Evolutionary conservation across 2,888 invertebrate species (phyloP).

Genomic region (Athalia rosae): DNA sequence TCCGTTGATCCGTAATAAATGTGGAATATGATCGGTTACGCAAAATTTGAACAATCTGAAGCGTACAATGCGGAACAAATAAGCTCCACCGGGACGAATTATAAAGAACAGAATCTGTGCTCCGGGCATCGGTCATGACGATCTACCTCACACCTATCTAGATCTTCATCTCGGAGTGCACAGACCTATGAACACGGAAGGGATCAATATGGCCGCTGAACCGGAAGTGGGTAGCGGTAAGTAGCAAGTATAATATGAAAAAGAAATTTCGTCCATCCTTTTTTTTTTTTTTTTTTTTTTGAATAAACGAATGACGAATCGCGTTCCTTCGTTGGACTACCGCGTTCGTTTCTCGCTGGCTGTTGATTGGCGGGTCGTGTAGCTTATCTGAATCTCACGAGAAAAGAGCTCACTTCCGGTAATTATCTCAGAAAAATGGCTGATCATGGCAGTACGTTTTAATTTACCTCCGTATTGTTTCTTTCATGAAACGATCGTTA

Average conservation of each 20-base stretch:
- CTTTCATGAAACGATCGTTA: conserved; percentile 38
- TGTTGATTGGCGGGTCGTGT: conserved; percentile 59
- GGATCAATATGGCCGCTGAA: conserved; percentile 59
- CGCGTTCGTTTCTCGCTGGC: conserved; percentile 11
- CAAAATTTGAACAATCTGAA: not conserved
- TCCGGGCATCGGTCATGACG: not conserved
- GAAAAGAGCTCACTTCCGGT: conserved; percentile 61
- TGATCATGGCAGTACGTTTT: conserved; percentile 53
- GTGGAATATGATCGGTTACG: conserved; percentile 5
- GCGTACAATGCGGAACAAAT: not conserved
- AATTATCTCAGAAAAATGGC: conserved; percentile 56
- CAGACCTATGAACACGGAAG: not conserved
- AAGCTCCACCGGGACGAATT: no score
- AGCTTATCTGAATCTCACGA: conserved; percentile 63
- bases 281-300: conserved; percentile 1
- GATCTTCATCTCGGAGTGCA: no score
- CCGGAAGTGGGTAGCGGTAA: conserved; percentile 62
- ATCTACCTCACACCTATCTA: not conserved
- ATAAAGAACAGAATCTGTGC: no score
- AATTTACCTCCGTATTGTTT: conserved; percentile 51
- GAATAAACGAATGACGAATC: conserved; percentile 36
- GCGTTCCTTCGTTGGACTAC: conserved; percentile 6
- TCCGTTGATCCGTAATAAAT: not conserved
- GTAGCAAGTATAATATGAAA: conserved; percentile 45
- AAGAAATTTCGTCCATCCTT: conserved; percentile 15